These are phyloP conservation scores for Melanotaenia pygmaea DNA, from an alignment of 2,797 vertebrate species.

Conservation along the genomic window DNA sequence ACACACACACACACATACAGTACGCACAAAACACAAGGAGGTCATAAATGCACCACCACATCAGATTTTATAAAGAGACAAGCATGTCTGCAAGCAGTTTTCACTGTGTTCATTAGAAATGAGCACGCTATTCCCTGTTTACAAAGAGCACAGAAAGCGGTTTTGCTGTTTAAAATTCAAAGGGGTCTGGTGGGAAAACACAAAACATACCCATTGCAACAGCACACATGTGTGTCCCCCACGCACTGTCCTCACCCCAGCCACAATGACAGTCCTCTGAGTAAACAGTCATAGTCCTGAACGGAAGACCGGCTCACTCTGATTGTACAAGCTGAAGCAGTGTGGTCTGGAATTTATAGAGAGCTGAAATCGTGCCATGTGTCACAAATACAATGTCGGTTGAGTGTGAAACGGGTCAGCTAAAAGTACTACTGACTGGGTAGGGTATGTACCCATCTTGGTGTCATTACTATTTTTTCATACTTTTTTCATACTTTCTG, in stretches of 20 bases:
- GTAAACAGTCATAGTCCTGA: constrained; percentile 77
- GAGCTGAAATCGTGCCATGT: constrained; percentile 61
- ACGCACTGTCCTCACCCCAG: constrained; percentile 66
- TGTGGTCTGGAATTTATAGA: constrained; percentile 73
- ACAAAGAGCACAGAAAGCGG: constrained; percentile 55
- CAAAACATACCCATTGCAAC: constrained; percentile 71
- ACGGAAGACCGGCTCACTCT: constrained; percentile 70
- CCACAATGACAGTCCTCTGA: constrained; percentile 76
- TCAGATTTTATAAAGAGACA: constrained; percentile 54
- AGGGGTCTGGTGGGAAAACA: constrained; percentile 67
- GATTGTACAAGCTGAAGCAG: constrained; percentile 72
- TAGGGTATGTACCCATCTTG: not conserved
- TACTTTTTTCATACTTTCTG: not conserved
- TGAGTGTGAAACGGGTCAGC: constrained; percentile 35
- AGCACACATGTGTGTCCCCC: constrained; percentile 72
- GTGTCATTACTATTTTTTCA: not conserved
- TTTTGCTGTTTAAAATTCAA: constrained; percentile 67
- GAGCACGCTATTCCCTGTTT: constrained; percentile 70
- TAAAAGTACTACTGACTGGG: constrained; percentile 14
- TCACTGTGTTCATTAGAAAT: constrained; percentile 64
- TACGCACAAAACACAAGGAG: constrained; percentile 40
- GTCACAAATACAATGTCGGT: constrained; percentile 55
- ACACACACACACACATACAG: constrained; percentile 40
- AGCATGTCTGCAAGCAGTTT: constrained; percentile 69
- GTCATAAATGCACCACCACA: constrained; percentile 55